Percentiles rank a stretch among this genome's conserved stretches.
Conservation (phyloP, 2,888 invertebrate genomes). For the Ennomos erosarius region DNA sequence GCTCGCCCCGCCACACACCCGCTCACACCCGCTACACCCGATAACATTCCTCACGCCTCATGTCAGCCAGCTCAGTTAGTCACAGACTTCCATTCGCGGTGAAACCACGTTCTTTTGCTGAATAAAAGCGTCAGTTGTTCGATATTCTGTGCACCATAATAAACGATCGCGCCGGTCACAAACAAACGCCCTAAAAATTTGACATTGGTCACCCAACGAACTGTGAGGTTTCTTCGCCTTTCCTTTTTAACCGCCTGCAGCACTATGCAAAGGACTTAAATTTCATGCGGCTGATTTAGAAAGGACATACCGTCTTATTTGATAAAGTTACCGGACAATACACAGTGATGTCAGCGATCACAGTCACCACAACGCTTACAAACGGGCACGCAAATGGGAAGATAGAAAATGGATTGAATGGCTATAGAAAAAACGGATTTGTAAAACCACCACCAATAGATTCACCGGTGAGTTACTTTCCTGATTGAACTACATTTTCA, state of each 20-base stretch:
- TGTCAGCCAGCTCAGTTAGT: constrained; percentile 52
- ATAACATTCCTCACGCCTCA: constrained; percentile 62
- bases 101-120: constrained; percentile 45
- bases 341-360: constrained; percentile 71
- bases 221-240: constrained; percentile 34
- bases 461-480: constrained; percentile 59
- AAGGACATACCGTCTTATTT: constrained; percentile 36
- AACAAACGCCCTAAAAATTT: constrained; percentile 35
- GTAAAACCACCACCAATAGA: constrained; percentile 61
- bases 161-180: constrained; percentile 38
- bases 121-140: constrained; percentile 27
- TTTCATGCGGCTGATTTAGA: constrained; percentile 28
- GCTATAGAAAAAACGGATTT: constrained; percentile 75
- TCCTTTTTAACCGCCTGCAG: constrained; percentile 13
- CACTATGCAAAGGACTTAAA: constrained; percentile 25
- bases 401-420: constrained; percentile 66
- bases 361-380: constrained; percentile 73
- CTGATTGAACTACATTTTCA: background rate
- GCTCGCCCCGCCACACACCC: constrained; percentile 45
- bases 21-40: constrained; percentile 44
- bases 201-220: constrained; percentile 41
- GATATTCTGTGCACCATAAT: constrained; percentile 35
- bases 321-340: constrained; percentile 29
- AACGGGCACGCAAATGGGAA: constrained; percentile 72
- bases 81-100: constrained; percentile 50